Percentiles rank a stretch among this genome's conserved stretches.
These are phyloP conservation scores for Lethrus apterus DNA, from an alignment of 1,140 invertebrate species.

Conservation along the genomic window DNA sequence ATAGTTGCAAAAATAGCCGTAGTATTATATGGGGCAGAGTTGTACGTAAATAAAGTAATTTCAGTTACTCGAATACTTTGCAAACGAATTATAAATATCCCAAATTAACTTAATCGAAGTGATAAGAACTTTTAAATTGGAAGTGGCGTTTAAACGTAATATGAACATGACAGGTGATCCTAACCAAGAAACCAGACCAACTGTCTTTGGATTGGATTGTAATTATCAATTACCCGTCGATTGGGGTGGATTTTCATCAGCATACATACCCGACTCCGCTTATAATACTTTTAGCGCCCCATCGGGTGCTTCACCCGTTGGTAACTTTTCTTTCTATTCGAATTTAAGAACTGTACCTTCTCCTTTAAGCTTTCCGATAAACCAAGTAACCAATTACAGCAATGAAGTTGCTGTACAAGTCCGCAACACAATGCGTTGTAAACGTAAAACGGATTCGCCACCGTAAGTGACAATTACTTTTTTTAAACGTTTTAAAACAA, in stretches of 20 bases:
- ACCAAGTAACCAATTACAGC: constrained; percentile 7
- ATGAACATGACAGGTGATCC: constrained; percentile 32
- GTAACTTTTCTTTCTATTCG: constrained; percentile 20
- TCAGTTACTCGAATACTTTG: no score
- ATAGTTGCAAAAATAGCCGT: no score
- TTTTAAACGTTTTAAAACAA: neutral
- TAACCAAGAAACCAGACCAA: constrained; percentile 31
- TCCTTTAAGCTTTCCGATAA: constrained; percentile 18
- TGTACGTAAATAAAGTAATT: no score
- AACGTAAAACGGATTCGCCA: constrained; percentile 34
- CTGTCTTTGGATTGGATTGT: constrained; percentile 25
- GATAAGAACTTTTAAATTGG: no score
- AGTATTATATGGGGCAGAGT: no score
- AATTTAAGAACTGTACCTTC: constrained; percentile 16
- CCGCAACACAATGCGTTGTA: constrained; percentile 19
- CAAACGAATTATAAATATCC: no score
- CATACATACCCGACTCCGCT: neutral
- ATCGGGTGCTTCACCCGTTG: constrained; percentile 11
- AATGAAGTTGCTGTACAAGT: constrained; percentile 9
- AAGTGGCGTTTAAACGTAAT: no score
- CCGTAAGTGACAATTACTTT: constrained; percentile 28
- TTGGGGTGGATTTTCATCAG: neutral
- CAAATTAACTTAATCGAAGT: no score
- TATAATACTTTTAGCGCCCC: constrained; percentile 14
- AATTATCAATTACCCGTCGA: constrained; percentile 21